A percentile compares a stretch with the other conserved stretches of the same genome.
Evolutionary conservation across 92 coral and sea anemone genomes (phyloP).

Genomic region (Isaurus tuberculatus): DNA sequence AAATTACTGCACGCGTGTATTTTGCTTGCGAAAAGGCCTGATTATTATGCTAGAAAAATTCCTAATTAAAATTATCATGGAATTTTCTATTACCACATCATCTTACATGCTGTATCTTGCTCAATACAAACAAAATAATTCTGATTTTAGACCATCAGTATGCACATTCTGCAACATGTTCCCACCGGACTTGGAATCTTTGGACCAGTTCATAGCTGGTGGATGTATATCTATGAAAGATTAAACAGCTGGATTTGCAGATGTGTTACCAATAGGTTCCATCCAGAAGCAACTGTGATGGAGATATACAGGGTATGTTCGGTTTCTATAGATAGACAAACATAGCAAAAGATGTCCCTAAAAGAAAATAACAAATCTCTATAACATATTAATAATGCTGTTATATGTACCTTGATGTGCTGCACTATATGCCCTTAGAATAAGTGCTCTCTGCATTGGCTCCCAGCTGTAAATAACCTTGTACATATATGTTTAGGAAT

Average conservation of each 20-base stretch:
- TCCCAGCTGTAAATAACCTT: not conserved
- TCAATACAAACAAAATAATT: too few species aligned
- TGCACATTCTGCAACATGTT: not conserved
- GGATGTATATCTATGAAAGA: not conserved
- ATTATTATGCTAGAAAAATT: not conserved
- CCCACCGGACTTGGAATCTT: conserved; percentile 1
- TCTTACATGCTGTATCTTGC: too few species aligned
- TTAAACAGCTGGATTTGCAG: too few species aligned
- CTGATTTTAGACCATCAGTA: too few species aligned
- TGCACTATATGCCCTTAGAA: not conserved
- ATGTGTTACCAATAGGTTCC: too few species aligned
- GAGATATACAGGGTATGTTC: conserved; percentile 25
- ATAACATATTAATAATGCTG: not conserved
- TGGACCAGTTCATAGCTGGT: not conserved
- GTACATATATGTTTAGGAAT: not conserved
- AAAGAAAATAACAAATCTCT: not conserved
- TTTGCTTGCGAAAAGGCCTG: conserved; percentile 16
- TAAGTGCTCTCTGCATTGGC: not conserved
- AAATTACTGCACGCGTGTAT: too few species aligned
- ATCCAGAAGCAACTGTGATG: too few species aligned
- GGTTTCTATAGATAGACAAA: not conserved
- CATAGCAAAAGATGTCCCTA: not conserved
- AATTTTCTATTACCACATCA: too few species aligned
- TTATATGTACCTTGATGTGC: not conserved
- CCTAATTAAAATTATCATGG: too few species aligned